phyloP scores from a whole-genome alignment of 2,888 invertebrate genomes.

The Lysandra bellargus region DNA sequence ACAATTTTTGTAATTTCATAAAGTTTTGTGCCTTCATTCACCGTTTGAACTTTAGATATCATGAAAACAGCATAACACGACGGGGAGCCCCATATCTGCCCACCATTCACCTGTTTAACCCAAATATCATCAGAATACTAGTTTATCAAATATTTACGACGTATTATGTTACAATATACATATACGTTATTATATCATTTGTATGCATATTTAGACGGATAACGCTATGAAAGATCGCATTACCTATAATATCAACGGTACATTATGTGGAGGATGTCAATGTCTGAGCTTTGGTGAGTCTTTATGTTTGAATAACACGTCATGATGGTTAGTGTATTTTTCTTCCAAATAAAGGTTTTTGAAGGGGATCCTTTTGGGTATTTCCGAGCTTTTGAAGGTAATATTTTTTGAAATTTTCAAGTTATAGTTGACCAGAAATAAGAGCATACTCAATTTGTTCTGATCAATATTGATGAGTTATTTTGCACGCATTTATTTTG shows the following conservation, averaged over 20 bases:
- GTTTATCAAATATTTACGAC: neutral
- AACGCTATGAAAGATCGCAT: conserved; percentile 10
- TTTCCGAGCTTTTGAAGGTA: too few relatives aligned
- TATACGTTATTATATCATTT: conserved; percentile 7
- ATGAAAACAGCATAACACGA: neutral
- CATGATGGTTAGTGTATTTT: too few relatives aligned
- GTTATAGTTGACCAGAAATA: too few relatives aligned
- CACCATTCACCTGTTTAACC: conserved; percentile 7
- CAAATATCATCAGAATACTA: conserved; percentile 13
- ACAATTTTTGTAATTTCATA: too few relatives aligned
- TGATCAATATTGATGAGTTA: too few relatives aligned
- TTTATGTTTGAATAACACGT: too few relatives aligned
- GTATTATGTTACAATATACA: conserved; percentile 15
- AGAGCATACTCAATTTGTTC: too few relatives aligned
- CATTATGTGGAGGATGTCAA: neutral
- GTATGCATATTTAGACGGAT: conserved; percentile 14
- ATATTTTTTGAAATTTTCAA: too few relatives aligned
- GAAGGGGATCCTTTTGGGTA: too few relatives aligned
- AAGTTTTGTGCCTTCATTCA: neutral
- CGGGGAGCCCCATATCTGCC: neutral
- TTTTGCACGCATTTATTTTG: too few relatives aligned
- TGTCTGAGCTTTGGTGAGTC: too few relatives aligned
- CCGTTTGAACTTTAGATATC: neutral
- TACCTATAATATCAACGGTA: neutral
- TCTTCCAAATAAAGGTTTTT: too few relatives aligned